Base-by-base conservation (phyloP, 2,888 invertebrate species). In the Pecten maximus region DNA sequence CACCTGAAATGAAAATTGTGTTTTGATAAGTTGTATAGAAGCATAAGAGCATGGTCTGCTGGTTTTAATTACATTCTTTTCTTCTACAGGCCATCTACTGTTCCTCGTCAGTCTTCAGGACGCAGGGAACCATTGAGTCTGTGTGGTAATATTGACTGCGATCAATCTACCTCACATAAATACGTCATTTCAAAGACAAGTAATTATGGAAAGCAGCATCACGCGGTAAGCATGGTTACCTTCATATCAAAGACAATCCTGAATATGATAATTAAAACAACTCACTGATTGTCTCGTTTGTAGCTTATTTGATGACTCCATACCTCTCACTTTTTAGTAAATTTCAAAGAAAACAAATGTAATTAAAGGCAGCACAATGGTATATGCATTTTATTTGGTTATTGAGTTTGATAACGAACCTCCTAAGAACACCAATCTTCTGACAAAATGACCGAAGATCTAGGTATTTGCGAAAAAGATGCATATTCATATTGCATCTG, bases 131-230 rank as follows among this genome's bases (percentile, higher is more conserved):
- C 28, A 74, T 74, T 74, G 35, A 35, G 10, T 35, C 35, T 35
- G 35, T 23, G 23, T 23, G 60, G 28, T 35, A 12, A 35, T 23
- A 35, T 74, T 35, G 35, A 35, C 74, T 35, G 10, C 8, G 74
- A 74, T 74, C 74, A 28, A 74, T 35, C 74, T 12, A 74, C 28
- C 23, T 74, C 35, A 28, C 8, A 6, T 0, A 35, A 74, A 35
- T 74, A 74, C 16, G 28, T 74, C 74, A 35, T 74, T 74, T 74
- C 74, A 74, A 74, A 74, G 74, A 74, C 35, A 74, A 74, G 74
- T 74, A 74, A 74, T 74, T 74, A 74, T 74, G 54, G 35, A 2
- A 6, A 35, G 28, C 28, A 1, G 35, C 6, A 35, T 44, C 44
- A 44, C 8, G 0, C 3, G 74, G 4, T 28, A 35, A 74, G 74